phyloP scores from a whole-genome alignment of 2,888 invertebrate species.

The Macrophya annulata region DNA sequence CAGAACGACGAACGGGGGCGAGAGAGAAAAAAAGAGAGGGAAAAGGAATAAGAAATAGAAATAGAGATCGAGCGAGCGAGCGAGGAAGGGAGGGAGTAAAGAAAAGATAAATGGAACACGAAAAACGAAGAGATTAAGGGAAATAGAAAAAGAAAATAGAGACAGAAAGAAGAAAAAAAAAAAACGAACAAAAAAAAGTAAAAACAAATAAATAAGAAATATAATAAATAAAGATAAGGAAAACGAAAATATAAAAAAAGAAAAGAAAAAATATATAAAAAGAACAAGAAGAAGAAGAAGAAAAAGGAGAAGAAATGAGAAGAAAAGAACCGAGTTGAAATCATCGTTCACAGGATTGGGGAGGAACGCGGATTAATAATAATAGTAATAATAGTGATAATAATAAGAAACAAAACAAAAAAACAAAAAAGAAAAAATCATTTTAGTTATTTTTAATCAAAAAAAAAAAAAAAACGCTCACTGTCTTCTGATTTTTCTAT shows the following conservation, averaged over 20 bases:
- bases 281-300: neutral
- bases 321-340: constrained; percentile 52
- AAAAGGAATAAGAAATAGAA: neutral
- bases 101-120: neutral
- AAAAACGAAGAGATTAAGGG: neutral
- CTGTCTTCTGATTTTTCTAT: neutral
- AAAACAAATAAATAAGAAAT: too few species aligned
- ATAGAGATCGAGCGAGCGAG: constrained; percentile 22
- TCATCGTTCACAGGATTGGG: neutral
- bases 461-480: neutral
- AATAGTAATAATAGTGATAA: neutral
- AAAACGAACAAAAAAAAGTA: neutral
- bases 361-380: neutral
- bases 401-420: neutral
- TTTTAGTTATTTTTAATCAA: neutral
- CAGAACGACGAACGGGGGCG: constrained; percentile 36
- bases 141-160: constrained; percentile 11
- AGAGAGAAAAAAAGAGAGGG: constrained; percentile 46
- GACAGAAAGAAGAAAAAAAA: constrained; percentile 15
- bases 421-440: neutral
- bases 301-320: constrained; percentile 41
- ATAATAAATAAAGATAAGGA: neutral
- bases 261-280: neutral
- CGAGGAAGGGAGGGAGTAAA: too few species aligned
- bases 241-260: neutral